These are phyloP conservation scores for Drosophila nigromelanica DNA, from an alignment of 1,140 invertebrate genomes.

Conservation along the genomic window DNA sequence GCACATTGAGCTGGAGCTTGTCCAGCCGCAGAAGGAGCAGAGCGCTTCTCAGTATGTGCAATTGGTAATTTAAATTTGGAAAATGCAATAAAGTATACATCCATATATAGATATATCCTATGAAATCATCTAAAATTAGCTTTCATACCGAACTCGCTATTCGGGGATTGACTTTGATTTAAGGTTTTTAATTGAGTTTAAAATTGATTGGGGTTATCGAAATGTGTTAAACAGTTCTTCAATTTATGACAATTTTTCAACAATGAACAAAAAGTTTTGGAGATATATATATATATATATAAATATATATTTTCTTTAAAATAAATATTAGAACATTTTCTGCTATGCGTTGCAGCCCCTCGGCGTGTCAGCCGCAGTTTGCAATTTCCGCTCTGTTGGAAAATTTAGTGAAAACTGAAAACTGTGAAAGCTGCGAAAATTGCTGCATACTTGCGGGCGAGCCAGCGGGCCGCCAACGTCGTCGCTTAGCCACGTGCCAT, in stretches of 20 bases:
- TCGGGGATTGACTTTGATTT: no score
- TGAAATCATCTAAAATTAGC: no score
- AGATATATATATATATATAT: no score
- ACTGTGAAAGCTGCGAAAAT: not conserved
- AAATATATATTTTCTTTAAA: conserved; percentile 49
- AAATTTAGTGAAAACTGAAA: conserved; percentile 25
- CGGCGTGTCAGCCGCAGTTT: conserved; percentile 52
- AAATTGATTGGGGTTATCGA: no score
- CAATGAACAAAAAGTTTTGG: no score
- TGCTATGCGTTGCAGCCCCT: conserved; percentile 9
- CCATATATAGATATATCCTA: no score
- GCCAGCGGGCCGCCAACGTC: not conserved
- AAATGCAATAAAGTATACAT: no score
- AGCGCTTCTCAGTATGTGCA: conserved; percentile 6
- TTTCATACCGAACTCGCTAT: no score
- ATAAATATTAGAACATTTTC: conserved; percentile 39
- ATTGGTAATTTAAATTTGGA: conserved; percentile 1
- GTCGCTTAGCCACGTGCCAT: conserved; percentile 44
- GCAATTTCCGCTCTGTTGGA: conserved; percentile 61
- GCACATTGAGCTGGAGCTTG: conserved; percentile 29
- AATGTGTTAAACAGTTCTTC: no score
- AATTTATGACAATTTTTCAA: no score
- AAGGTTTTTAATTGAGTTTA: no score
- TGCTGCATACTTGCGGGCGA: conserved; percentile 17
- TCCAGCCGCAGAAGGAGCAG: not conserved